A percentile compares a stretch with the other conserved stretches of the same genome.
These are phyloP conservation scores for Epizoanthus ramosus DNA, from an alignment of 92 coral and sea anemone species.

Conservation along the genomic window DNA sequence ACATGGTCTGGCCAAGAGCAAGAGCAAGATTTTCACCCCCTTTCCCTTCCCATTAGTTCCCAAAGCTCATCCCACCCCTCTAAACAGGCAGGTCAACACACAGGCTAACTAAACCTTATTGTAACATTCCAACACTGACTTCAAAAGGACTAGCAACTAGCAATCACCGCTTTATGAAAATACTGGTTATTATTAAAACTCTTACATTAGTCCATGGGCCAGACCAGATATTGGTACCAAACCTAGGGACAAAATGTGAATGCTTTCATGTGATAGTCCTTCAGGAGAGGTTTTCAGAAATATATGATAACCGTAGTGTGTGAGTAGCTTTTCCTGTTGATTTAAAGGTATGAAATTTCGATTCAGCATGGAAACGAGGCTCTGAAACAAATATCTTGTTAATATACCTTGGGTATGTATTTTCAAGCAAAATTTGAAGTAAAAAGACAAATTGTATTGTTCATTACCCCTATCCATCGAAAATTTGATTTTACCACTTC, in stretches of 20 bases:
- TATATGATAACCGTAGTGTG: slow-evolving; percentile 16
- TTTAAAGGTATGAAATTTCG: not conserved
- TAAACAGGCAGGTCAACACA: too few relatives aligned
- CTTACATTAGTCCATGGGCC: too few relatives aligned
- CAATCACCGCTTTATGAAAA: too few relatives aligned
- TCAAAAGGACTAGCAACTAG: too few relatives aligned
- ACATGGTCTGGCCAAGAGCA: too few relatives aligned
- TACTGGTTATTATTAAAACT: too few relatives aligned
- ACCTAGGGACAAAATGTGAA: slow-evolving; percentile 52
- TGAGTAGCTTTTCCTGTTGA: slow-evolving; percentile 9
- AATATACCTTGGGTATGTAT: slow-evolving; percentile 5
- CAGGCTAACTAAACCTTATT: too few relatives aligned
- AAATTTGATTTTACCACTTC: not conserved
- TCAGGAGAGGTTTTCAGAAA: slow-evolving; percentile 20
- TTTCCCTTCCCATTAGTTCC: too few relatives aligned
- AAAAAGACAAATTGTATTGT: slow-evolving; percentile 11
- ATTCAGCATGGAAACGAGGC: slow-evolving; percentile 40
- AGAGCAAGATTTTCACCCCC: too few relatives aligned
- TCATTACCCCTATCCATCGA: slow-evolving; percentile 22
- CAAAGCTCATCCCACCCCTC: too few relatives aligned
- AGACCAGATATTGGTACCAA: slow-evolving; percentile 52
- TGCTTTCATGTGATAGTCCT: slow-evolving; percentile 43
- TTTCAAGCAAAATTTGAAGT: slow-evolving; percentile 16
- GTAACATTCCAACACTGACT: too few relatives aligned
- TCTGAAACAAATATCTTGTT: not conserved